Evolutionary conservation across 2,888 invertebrate genomes (phyloP), one percentile per base, ranked within the genome.

Genomic region (Lutraria lutraria): DNA sequence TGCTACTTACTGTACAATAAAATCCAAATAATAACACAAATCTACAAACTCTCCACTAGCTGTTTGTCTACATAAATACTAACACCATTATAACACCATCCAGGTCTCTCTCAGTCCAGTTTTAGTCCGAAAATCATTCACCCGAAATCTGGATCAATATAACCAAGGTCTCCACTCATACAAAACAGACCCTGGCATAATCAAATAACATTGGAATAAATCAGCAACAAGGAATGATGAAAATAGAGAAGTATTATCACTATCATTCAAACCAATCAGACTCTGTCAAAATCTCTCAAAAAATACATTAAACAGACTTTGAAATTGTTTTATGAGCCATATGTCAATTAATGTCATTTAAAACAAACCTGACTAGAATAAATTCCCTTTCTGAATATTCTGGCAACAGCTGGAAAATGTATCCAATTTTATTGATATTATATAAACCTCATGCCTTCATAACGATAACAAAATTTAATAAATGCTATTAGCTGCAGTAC

Each of bases 401-500:
- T 12, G 25, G 63, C 63, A 68, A 68, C 63, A 68, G 63, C 63
- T 68, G 63, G 25, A 68, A 68, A n/a, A 68, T 6, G 63, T 68
- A 68, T n/a, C 25, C 3, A 68, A 12, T n/a, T 68, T 68, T n/a
- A 68, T 68, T n/a, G 25, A 68, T 68, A 68, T 68, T 68, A n/a
- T 25, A 25, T 68, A 12, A 68, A 68, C n/a, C n/a, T 68, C 6
- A 63, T 12, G 25, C 21, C 63, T 12, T 10, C 4, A 68, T 13
- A 68, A n/a, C n/a, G 25, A 25, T 68, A 68, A 68, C 25, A 68
- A n/a, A 68, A 68, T 68, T 68, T 8, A 60, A 60, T 68, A 68
- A 3, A 43, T 43, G 43, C 43, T 43, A 43, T 43, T 0, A 68
- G 63, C 63, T n/a, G n/a, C n/a, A n/a, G n/a, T n/a, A n/a, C n/a